Conservation (phyloP, 1,140 invertebrate genomes). For the Scaptomyza pallida region DNA sequence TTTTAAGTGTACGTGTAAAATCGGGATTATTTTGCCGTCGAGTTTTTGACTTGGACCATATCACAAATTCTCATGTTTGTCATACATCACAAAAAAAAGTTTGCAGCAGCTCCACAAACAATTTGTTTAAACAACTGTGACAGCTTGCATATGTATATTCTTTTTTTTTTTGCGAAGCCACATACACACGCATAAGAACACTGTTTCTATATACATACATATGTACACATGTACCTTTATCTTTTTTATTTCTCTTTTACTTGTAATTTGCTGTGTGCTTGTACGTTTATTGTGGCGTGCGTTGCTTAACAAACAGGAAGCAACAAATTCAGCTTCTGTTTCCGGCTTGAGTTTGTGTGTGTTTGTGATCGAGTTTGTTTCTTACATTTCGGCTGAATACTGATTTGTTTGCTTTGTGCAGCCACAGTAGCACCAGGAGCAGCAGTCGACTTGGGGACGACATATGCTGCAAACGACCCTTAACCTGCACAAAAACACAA, state of each 20-base stretch:
- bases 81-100: slow-evolving; percentile 1
- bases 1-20: too few species aligned
- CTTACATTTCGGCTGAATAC: slow-evolving; percentile 79
- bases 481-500: slow-evolving; percentile 61
- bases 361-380: slow-evolving; percentile 40
- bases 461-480: slow-evolving; percentile 77
- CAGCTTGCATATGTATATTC: slow-evolving; percentile 83
- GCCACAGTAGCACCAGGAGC: slow-evolving; percentile 63
- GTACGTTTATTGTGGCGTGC: slow-evolving; percentile 73
- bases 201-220: background rate
- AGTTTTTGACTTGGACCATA: too few species aligned
- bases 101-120: slow-evolving; percentile 54
- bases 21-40: too few species aligned
- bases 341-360: slow-evolving; percentile 44
- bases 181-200: slow-evolving; percentile 24
- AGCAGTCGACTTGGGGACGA: slow-evolving; percentile 46
- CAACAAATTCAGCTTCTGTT: slow-evolving; percentile 82
- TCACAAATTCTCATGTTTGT: slow-evolving; percentile 33
- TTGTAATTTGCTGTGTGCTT: slow-evolving; percentile 22
- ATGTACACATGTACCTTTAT: too few species aligned
- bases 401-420: slow-evolving; percentile 80
- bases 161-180: slow-evolving; percentile 54
- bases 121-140: slow-evolving; percentile 83
- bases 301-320: slow-evolving; percentile 81
- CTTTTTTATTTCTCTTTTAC: slow-evolving; percentile 5